Conservation (phyloP, 2,888 invertebrate genomes). For the Tholera decimalis region DNA sequence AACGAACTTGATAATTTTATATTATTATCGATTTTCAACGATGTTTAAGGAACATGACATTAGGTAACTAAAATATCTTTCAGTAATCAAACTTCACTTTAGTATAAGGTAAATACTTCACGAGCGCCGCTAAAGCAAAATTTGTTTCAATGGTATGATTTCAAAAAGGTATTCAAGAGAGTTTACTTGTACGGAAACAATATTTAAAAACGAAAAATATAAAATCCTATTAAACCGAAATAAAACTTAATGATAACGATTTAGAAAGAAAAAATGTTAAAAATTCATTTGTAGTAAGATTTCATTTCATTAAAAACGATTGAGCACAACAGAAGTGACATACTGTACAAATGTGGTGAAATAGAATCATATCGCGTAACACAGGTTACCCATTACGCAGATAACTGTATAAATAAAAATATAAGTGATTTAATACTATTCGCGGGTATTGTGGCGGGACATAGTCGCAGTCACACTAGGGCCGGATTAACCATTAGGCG, state of each 20-base stretch:
- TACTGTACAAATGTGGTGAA: slow-evolving; percentile 54
- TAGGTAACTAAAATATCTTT: slow-evolving; percentile 61
- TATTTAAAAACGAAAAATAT: slow-evolving; percentile 72
- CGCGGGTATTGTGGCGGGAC: slow-evolving; percentile 75
- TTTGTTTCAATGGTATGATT: slow-evolving; percentile 50
- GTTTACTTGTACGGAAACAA: slow-evolving; percentile 64
- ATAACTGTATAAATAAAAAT: slow-evolving; percentile 73
- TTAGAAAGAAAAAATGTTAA: slow-evolving; percentile 73
- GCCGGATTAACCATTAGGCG: too few relatives aligned
- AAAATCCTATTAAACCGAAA: slow-evolving; percentile 76
- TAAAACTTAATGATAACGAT: slow-evolving; percentile 79
- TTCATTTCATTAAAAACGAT: slow-evolving; percentile 74
- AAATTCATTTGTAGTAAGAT: slow-evolving; percentile 79
- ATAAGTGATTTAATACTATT: slow-evolving; percentile 73
- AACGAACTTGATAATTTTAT: slow-evolving; percentile 32
- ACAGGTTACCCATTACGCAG: slow-evolving; percentile 68
- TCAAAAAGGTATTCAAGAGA: slow-evolving; percentile 59
- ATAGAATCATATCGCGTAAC: slow-evolving; percentile 66
- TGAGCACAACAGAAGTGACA: slow-evolving; percentile 55
- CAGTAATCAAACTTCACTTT: slow-evolving; percentile 53
- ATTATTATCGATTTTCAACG: slow-evolving; percentile 37
- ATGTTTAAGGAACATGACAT: slow-evolving; percentile 56
- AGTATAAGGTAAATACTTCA: slow-evolving; percentile 63
- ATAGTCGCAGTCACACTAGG: slow-evolving; percentile 60
- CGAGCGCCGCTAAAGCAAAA: slow-evolving; percentile 63